Conservation (phyloP, 2,888 invertebrate species). For the Drosophila meridionalis region DNA sequence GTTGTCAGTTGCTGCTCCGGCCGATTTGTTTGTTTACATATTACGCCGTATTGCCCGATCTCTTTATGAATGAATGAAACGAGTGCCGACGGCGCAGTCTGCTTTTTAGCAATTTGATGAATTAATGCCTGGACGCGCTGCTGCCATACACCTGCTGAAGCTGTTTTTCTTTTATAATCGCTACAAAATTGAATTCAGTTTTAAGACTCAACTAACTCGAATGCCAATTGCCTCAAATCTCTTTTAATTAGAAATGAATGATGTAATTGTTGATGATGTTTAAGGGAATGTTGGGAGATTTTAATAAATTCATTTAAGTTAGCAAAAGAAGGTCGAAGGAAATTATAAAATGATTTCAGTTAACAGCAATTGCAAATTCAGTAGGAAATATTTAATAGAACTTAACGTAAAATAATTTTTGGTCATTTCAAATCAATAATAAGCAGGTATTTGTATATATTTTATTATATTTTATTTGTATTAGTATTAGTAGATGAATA, state of each 20-base stretch:
- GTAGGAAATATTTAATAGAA: too few relatives aligned
- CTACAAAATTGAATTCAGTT: slow-evolving; percentile 8
- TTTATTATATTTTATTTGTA: too few relatives aligned
- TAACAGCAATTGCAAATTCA: neutral
- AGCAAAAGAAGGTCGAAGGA: neutral
- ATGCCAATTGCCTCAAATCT: slow-evolving; percentile 16
- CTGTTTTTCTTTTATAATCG: slow-evolving; percentile 27
- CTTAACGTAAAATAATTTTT: too few relatives aligned
- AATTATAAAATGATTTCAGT: neutral
- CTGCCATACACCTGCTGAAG: slow-evolving; percentile 29
- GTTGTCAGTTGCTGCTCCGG: slow-evolving; percentile 52
- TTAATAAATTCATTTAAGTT: neutral
- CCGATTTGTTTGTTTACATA: slow-evolving; percentile 73
- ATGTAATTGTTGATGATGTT: neutral
- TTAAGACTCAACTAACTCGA: slow-evolving; percentile 18
- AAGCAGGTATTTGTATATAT: too few relatives aligned
- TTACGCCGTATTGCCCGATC: slow-evolving; percentile 54
- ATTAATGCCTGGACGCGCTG: slow-evolving; percentile 50
- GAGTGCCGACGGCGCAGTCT: slow-evolving; percentile 65
- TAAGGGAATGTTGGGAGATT: neutral
- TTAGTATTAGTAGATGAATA: too few relatives aligned
- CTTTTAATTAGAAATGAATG: slow-evolving; percentile 38
- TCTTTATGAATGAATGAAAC: slow-evolving; percentile 78
- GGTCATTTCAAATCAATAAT: too few relatives aligned
- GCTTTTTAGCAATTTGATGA: slow-evolving; percentile 58